phyloP scores from a whole-genome alignment of 2,113 vertebrate genomes.

The Syngnathoides biaculeatus region DNA sequence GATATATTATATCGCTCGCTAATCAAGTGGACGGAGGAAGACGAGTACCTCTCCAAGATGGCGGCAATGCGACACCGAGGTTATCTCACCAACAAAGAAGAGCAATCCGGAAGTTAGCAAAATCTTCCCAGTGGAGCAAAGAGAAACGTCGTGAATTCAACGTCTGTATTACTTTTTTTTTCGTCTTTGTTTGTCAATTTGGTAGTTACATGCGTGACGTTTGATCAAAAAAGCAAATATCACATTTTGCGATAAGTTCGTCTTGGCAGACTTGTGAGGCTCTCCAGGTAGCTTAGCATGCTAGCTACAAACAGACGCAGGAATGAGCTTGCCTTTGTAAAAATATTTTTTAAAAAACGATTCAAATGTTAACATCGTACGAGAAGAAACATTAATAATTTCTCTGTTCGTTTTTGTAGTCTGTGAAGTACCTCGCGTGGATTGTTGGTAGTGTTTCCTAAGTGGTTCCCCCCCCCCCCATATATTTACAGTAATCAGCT shows the following conservation, averaged over 20 bases:
- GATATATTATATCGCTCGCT: no score
- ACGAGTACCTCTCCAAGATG: not conserved
- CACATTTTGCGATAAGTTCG: not conserved
- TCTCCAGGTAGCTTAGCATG: not conserved
- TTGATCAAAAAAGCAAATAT: not conserved
- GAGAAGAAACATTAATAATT: no score
- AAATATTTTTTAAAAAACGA: no score
- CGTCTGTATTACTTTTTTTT: not conserved
- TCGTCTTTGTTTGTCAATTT: not conserved
- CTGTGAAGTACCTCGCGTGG: no score
- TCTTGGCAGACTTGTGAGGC: not conserved
- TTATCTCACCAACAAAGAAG: not conserved
- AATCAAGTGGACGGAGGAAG: not conserved
- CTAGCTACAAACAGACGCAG: not conserved
- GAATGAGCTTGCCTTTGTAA: not conserved
- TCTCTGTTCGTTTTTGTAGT: no score
- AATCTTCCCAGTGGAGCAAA: not conserved
- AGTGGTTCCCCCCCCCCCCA: no score
- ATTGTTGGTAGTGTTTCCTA: no score
- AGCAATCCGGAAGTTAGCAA: conserved; percentile 6
- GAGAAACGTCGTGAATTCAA: not conserved
- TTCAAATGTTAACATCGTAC: no score
- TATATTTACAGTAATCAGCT: not conserved
- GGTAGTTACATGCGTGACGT: not conserved
- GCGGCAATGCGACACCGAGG: not conserved